A percentile compares a stretch with the other conserved stretches of the same genome.
phyloP scores from a whole-genome alignment of 2,888 invertebrate genomes.

The Sabatieria punctata region DNA sequence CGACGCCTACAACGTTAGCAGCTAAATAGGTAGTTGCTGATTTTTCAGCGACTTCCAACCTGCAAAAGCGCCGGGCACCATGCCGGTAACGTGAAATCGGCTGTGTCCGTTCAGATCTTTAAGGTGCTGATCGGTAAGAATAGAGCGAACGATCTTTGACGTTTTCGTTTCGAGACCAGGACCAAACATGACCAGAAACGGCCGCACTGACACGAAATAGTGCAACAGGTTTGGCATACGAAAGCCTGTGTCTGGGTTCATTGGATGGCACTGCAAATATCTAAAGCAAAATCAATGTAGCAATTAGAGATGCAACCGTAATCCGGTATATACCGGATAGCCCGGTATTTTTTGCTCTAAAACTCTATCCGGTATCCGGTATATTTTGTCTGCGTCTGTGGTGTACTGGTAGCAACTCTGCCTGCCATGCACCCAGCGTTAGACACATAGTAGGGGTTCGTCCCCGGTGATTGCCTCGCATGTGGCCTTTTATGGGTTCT shows the following conservation, averaged over 20 bases:
- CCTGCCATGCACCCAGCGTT: too few relatives aligned
- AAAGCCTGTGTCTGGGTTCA: neutral
- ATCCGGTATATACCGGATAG: too few relatives aligned
- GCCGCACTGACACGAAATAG: neutral
- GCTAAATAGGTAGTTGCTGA: too few relatives aligned
- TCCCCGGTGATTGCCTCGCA: too few relatives aligned
- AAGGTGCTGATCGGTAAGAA: constrained; percentile 9
- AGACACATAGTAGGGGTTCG: too few relatives aligned
- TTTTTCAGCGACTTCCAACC: too few relatives aligned
- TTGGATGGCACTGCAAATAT: constrained; percentile 4
- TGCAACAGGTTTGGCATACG: neutral
- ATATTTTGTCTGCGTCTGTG: too few relatives aligned
- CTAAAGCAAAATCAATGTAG: neutral
- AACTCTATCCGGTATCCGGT: too few relatives aligned
- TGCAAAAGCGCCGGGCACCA: constrained; percentile 8
- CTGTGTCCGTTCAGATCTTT: constrained; percentile 3
- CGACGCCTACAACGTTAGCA: constrained; percentile 6
- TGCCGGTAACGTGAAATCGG: constrained; percentile 9
- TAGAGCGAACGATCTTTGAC: constrained; percentile 6
- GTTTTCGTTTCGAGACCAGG: constrained; percentile 9
- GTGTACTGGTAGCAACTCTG: too few relatives aligned
- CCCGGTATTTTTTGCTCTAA: too few relatives aligned
- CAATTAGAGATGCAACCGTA: too few relatives aligned
- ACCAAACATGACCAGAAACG: constrained; percentile 10
- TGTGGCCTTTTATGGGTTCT: too few relatives aligned